A percentile compares a stretch with the other conserved stretches of the same genome.
Evolutionary conservation across 2,888 invertebrate genomes (phyloP).

Genomic region (Caenorhabditis japonica): DNA sequence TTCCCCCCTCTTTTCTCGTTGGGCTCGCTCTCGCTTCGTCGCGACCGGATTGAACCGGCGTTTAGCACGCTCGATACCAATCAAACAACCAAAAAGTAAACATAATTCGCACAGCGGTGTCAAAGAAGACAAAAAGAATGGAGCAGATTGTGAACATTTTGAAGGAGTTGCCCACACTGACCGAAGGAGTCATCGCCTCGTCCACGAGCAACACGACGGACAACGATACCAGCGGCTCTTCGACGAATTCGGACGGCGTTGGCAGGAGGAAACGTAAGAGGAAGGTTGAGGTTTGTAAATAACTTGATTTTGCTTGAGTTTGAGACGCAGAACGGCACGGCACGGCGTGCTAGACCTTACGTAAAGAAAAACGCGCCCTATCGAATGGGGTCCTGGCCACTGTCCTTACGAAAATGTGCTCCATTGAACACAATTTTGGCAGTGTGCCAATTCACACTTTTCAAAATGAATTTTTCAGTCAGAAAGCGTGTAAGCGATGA

Average conservation of each 20-base stretch:
- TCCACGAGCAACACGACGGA: conserved; percentile 17
- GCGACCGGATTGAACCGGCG: no score
- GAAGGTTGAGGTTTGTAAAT: conserved; percentile 3
- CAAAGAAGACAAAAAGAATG: conserved; percentile 29
- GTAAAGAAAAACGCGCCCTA: no score
- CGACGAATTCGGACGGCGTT: neutral
- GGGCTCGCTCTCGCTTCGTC: no score
- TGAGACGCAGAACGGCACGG: no score
- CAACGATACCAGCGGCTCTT: conserved; percentile 4
- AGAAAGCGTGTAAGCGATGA: no score
- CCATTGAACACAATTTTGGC: no score
- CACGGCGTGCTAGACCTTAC: no score
- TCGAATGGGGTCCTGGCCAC: no score
- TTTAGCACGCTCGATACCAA: conserved; percentile 34
- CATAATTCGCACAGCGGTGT: conserved; percentile 24
- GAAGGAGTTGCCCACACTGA: conserved; percentile 54
- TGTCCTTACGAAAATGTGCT: no score
- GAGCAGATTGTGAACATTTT: conserved; percentile 58
- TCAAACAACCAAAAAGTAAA: conserved; percentile 44
- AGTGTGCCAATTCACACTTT: no score
- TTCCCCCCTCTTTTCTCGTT: conserved; percentile 12
- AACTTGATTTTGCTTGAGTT: conserved; percentile 3
- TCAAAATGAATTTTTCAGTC: no score
- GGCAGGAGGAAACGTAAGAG: conserved; percentile 1
- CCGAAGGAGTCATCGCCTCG: conserved; percentile 44